Conservation (phyloP, 2,888 invertebrate species). For the Sesia apiformis region DNA sequence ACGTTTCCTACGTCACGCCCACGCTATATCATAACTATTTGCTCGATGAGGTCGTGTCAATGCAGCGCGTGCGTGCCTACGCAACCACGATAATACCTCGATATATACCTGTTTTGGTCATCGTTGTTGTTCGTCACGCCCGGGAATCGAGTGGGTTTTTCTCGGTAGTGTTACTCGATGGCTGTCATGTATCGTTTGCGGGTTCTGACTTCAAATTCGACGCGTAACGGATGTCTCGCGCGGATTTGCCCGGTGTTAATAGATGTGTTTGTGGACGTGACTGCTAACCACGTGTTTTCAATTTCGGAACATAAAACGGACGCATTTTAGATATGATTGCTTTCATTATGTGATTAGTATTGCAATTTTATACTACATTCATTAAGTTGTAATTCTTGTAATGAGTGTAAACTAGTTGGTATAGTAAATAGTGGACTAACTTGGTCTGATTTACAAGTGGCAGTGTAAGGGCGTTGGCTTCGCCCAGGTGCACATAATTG, state of each 20-base stretch:
- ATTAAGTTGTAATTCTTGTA: too few species aligned
- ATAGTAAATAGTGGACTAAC: not conserved
- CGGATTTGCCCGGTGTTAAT: conserved; percentile 25
- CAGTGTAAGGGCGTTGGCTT: not conserved
- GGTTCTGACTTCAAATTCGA: conserved; percentile 14
- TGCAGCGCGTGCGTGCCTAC: conserved; percentile 53
- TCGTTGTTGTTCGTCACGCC: conserved; percentile 15
- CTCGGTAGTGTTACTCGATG: conserved; percentile 25
- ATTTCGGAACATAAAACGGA: too few species aligned
- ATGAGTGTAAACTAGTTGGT: too few species aligned
- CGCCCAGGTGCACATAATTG: conserved; percentile 27
- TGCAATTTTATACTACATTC: too few species aligned
- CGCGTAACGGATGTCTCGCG: conserved; percentile 18
- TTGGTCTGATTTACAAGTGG: not conserved
- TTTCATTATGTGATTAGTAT: too few species aligned
- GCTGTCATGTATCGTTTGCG: conserved; percentile 11
- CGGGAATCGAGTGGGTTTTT: conserved; percentile 39
- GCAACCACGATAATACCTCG: conserved; percentile 8
- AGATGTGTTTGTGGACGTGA: conserved; percentile 1
- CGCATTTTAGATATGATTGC: too few species aligned
- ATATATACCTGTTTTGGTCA: conserved; percentile 5
- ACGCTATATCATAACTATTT: conserved; percentile 29
- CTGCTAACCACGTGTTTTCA: not conserved
- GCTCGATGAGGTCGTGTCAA: conserved; percentile 35
- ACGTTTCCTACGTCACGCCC: conserved; percentile 51